phyloP scores from a whole-genome alignment of 2,888 invertebrate species.

The Siphonodentalium dalli region DNA sequence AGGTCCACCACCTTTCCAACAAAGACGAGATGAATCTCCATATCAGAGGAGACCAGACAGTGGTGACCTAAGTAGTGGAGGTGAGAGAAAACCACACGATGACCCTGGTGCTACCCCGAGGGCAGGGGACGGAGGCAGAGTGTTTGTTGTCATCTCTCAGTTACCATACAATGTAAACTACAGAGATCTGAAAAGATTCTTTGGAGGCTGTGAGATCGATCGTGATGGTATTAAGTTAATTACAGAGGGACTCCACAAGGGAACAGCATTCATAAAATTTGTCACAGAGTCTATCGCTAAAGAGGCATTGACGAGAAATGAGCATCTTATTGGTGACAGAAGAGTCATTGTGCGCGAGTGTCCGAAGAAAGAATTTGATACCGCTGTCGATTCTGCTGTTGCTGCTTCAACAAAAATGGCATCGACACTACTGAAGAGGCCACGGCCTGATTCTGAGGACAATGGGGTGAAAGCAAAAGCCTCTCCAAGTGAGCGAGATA shows the following conservation, averaged over 20 bases:
- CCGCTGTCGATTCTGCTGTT: constrained; percentile 73
- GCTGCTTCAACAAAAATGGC: too few species aligned
- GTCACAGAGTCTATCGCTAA: constrained; percentile 75
- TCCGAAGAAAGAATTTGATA: constrained; percentile 77
- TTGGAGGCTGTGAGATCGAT: constrained; percentile 78
- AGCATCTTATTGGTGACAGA: constrained; percentile 74
- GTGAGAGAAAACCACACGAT: too few species aligned
- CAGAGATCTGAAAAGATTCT: constrained; percentile 82
- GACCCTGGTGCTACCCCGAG: too few species aligned
- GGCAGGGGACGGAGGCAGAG: too few species aligned
- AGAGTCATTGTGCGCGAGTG: constrained; percentile 75
- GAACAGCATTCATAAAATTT: constrained; percentile 80
- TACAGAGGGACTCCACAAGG: constrained; percentile 79
- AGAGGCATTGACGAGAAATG: constrained; percentile 74
- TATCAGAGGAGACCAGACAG: too few species aligned
- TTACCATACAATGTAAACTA: constrained; percentile 79
- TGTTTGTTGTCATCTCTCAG: too few species aligned
- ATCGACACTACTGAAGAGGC: too few species aligned
- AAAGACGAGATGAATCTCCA: too few species aligned
- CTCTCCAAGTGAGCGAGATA: constrained; percentile 5
- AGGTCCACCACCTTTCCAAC: too few species aligned
- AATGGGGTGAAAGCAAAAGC: background rate
- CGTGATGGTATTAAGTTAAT: constrained; percentile 86
- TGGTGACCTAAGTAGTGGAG: too few species aligned
- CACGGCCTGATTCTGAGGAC: background rate